Base-by-base conservation (phyloP, 2,113 vertebrate genomes). In the Macroglossus sobrinus region DNA sequence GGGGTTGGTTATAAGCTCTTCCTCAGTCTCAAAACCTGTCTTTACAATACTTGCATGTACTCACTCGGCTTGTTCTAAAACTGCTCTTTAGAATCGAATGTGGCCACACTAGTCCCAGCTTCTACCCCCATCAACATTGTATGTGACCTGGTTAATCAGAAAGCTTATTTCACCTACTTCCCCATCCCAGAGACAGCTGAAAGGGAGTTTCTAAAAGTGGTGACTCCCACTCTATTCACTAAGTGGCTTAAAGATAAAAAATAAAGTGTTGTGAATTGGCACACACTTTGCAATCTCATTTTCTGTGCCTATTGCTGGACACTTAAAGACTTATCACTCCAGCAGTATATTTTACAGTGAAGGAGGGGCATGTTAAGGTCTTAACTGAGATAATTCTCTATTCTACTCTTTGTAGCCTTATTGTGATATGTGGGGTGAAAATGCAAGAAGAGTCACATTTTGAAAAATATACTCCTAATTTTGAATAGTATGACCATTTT, bases 181-280 rank as follows among this genome's bases (percentile, higher is more conserved):
- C 57, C 33, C 91, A 68, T 91, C 86, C 61, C 68, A 89, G 47
- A 85, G 66, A 72, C 68, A 85, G 38, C 45, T 68, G 50, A 84
- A 93, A 74, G 75, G 53, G 64, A 68, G 81, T 74, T 78, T 50
- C 11, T 53, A 16, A 55, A 35, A 81, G 9, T 53, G 15, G 53
- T 89, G 68, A 94, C 50, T 95, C 86, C 88, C 61, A 68, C 26
- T 55, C 43, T 63, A 18, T 71, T 96, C 66, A 57, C 21, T 92
- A 75, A 95, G 43, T 96, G 84, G 71, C 78, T 92, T 95, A 64
- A 91, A 91, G 82, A 74, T 96, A 45, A 74, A 90, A 96, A 97
- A 63, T 74, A 91, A 96, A 93, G 71, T 22, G 7, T 72, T 64
- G 35, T 75, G 50, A 93, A 47, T 75, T 89, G 76, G 85, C 68